Evolutionary conservation across 2,888 invertebrate species (phyloP).

Genomic region (Pollenia angustigena): DNA sequence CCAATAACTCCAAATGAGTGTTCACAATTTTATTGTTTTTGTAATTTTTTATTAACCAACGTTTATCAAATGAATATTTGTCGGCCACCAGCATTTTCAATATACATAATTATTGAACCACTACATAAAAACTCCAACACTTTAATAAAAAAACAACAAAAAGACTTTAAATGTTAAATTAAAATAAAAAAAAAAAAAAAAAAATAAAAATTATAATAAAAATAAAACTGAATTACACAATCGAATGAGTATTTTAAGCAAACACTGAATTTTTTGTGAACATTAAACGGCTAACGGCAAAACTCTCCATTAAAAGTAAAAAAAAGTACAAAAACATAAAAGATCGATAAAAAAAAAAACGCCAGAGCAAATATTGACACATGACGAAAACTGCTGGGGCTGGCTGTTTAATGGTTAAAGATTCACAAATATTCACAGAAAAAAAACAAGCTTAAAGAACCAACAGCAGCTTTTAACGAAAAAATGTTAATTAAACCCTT

Average conservation of each 20-base stretch:
- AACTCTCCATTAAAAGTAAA: background rate
- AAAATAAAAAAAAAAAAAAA: constrained; percentile 40
- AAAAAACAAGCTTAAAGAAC: constrained; percentile 16
- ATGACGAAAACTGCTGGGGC: constrained; percentile 56
- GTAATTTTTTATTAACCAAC: constrained; percentile 57
- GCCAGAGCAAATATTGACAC: constrained; percentile 66
- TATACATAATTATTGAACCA: constrained; percentile 58
- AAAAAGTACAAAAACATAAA: constrained; percentile 23
- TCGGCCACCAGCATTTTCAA: constrained; percentile 61
- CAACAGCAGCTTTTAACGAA: background rate
- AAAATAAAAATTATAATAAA: constrained; percentile 47
- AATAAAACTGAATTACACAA: constrained; percentile 62
- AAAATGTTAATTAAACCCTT: constrained; percentile 72
- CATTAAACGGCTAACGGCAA: constrained; percentile 54
- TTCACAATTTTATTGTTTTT: background rate
- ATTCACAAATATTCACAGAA: constrained; percentile 16
- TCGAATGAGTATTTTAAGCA: constrained; percentile 68
- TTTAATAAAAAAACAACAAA: constrained; percentile 45
- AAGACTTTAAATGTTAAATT: constrained; percentile 37
- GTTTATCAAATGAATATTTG: constrained; percentile 60
- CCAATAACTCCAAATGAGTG: background rate
- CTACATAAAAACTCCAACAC: constrained; percentile 33
- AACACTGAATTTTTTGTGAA: constrained; percentile 55
- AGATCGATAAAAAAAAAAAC: background rate
- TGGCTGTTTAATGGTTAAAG: constrained; percentile 35